These are phyloP conservation scores for Ptychochromis oligacanthus DNA, from an alignment of 2,113 vertebrate genomes.

Conservation along the genomic window DNA sequence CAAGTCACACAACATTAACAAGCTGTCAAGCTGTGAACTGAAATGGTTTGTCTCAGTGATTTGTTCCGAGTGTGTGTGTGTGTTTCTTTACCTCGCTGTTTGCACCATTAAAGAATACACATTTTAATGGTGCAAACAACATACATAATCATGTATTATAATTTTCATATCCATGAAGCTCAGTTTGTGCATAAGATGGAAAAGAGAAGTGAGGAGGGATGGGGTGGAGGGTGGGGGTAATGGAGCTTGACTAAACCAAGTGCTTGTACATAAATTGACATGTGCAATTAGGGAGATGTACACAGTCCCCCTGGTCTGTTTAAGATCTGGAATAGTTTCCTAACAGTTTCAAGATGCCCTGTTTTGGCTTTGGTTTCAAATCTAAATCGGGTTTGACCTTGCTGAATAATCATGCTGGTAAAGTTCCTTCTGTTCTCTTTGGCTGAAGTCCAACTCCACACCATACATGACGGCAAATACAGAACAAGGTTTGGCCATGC, in stretches of 20 bases:
- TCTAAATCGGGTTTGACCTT: constrained; percentile 72
- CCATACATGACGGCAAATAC: constrained; percentile 36
- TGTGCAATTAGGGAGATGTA: constrained; percentile 78
- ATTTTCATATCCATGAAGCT: constrained; percentile 20
- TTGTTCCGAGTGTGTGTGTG: background rate
- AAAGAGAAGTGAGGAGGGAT: background rate
- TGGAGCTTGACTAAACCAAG: constrained; percentile 73
- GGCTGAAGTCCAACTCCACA: constrained; percentile 41
- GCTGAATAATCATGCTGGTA: constrained; percentile 68
- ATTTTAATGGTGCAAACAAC: background rate
- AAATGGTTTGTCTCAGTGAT: constrained; percentile 62
- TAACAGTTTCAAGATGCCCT: constrained; percentile 80
- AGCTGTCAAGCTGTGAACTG: constrained; percentile 67
- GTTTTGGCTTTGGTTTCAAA: constrained; percentile 68
- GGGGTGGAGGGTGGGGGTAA: constrained; percentile 15
- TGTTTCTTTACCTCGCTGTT: constrained; percentile 3
- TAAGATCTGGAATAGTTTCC: constrained; percentile 78
- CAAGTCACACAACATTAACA: constrained; percentile 72
- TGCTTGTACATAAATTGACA: constrained; percentile 77
- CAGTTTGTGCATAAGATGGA: background rate
- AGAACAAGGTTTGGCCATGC: constrained; percentile 29
- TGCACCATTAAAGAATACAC: background rate
- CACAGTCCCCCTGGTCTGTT: constrained; percentile 76
- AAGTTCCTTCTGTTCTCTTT: constrained; percentile 61
- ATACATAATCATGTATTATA: background rate